Evolutionary conservation across 1,140 invertebrate species (phyloP).

Genomic region (Trinorchestia longiramus): DNA sequence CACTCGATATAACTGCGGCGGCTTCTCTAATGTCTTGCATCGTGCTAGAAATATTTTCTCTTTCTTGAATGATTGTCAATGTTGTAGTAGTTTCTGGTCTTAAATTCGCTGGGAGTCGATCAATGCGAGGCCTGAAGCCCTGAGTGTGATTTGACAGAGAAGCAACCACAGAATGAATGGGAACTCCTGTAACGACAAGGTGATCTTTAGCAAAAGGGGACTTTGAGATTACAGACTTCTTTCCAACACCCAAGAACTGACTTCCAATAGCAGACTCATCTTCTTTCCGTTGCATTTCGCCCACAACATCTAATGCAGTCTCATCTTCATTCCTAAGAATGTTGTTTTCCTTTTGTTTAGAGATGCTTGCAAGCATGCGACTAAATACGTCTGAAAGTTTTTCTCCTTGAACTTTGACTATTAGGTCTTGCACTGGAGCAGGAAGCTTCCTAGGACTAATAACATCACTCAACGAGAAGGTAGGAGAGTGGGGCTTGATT

Average conservation of each 20-base stretch:
- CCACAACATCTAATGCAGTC: background rate
- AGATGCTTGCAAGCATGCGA: conserved; percentile 11
- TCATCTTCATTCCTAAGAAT: background rate
- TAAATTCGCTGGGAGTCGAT: background rate
- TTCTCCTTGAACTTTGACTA: background rate
- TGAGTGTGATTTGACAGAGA: background rate
- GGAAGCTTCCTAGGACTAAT: background rate
- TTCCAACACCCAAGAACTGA: background rate
- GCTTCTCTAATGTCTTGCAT: background rate
- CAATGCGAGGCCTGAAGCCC: conserved; percentile 10
- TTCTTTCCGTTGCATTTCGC: background rate
- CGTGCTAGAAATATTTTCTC: background rate
- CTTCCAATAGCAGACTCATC: background rate
- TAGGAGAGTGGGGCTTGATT: background rate
- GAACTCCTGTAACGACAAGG: background rate
- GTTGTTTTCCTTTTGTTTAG: background rate
- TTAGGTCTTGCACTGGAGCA: background rate
- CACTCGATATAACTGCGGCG: background rate
- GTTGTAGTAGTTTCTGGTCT: background rate
- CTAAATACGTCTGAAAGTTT: conserved; percentile 35
- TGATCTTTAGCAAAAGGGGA: background rate
- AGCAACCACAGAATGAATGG: background rate
- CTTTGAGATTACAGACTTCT: background rate
- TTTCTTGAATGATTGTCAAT: background rate
- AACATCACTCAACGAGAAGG: background rate